These are phyloP conservation scores for Drosophila lini DNA, from an alignment of 1,140 invertebrate genomes.

Conservation along the genomic window DNA sequence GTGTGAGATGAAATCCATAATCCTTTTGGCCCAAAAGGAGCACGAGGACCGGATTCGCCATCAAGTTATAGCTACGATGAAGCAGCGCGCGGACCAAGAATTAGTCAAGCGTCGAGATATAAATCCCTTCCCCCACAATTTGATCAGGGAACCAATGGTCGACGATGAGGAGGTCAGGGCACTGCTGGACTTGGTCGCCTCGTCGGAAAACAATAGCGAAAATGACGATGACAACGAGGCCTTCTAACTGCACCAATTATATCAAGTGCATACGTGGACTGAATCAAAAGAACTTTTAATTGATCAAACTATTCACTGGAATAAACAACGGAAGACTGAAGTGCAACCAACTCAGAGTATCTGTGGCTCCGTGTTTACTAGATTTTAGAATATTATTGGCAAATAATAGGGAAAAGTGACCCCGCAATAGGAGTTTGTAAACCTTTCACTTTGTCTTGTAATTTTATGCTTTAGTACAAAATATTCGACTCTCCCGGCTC, in stretches of 20 bases:
- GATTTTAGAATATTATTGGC: neutral
- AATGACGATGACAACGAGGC: neutral
- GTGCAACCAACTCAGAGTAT: neutral
- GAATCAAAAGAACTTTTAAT: neutral
- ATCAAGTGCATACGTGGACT: neutral
- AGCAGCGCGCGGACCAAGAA: constrained; percentile 15
- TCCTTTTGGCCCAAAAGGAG: constrained; percentile 38
- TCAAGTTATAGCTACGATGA: constrained; percentile 25
- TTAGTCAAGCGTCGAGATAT: constrained; percentile 1
- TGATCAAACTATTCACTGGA: neutral
- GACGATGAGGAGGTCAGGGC: neutral
- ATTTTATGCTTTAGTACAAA: no score
- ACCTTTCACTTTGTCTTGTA: no score
- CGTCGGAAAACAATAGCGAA: neutral
- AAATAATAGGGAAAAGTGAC: neutral
- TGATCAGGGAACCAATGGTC: neutral
- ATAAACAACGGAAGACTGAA: neutral
- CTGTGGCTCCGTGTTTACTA: no score
- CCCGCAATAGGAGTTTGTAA: neutral
- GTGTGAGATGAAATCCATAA: constrained; percentile 26
- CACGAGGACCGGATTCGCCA: constrained; percentile 27
- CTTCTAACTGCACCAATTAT: neutral
- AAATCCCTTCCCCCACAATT: neutral
- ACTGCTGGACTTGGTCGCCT: neutral
- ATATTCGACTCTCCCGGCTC: no score